Evolutionary conservation across 2,888 invertebrate species (phyloP).

Genomic region (Acanthococcus lagerstroemiae): DNA sequence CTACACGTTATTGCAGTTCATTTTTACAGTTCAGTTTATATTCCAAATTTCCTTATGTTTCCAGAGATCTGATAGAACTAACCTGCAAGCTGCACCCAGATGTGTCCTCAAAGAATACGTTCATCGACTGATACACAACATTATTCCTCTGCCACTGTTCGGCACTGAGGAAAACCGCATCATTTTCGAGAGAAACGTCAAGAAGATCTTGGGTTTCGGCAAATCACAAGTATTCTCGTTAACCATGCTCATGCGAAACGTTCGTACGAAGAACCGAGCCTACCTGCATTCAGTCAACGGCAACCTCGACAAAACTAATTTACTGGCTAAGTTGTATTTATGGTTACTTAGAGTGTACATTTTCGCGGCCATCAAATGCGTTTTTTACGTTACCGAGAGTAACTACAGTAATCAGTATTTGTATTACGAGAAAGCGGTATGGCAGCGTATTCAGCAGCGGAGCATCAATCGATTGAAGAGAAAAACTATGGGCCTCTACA

Average conservation of each 20-base stretch:
- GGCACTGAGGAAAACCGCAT: slow-evolving; percentile 1
- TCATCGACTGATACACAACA: slow-evolving; percentile 9
- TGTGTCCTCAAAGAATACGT: slow-evolving; percentile 6
- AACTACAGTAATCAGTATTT: slow-evolving; percentile 5
- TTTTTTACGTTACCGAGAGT: slow-evolving; percentile 17
- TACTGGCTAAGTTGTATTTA: slow-evolving; percentile 14
- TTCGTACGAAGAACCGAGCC: not conserved
- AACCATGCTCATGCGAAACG: slow-evolving; percentile 1
- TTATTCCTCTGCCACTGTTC: slow-evolving; percentile 8
- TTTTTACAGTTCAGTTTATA: not conserved
- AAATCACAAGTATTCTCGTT: slow-evolving; percentile 19
- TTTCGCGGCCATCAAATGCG: slow-evolving; percentile 13
- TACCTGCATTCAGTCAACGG: not conserved
- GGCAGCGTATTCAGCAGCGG: slow-evolving; percentile 18
- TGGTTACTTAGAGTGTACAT: slow-evolving; percentile 20
- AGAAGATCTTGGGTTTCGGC: not conserved
- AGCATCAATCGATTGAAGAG: slow-evolving; percentile 9
- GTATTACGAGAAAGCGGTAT: slow-evolving; percentile 6
- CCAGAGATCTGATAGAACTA: not conserved
- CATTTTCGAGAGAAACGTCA: slow-evolving; percentile 9
- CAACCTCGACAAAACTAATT: slow-evolving; percentile 6
- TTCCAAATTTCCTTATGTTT: not conserved
- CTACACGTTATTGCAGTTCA: not conserved
- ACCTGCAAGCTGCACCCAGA: not conserved
- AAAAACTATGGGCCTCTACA: not conserved